Evolutionary conservation across 2,888 invertebrate species (phyloP).

Genomic region (Tipula vernalis): DNA sequence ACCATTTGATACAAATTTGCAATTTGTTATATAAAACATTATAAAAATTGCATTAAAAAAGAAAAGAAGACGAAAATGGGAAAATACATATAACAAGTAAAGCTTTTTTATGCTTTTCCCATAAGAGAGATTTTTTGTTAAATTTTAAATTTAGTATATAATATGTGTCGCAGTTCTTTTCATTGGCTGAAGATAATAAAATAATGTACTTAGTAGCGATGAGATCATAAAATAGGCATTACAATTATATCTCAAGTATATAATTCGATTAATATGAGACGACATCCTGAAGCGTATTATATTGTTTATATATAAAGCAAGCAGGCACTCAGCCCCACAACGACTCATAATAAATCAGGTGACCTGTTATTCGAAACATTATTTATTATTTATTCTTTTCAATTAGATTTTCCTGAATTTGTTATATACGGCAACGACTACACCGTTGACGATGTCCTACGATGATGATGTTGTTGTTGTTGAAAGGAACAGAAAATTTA

Average conservation of each 20-base stretch:
- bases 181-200: neutral
- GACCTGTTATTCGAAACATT: neutral
- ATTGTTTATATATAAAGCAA: neutral
- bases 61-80: neutral
- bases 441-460: neutral
- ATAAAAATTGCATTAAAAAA: neutral
- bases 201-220: neutral
- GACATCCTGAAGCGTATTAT: neutral
- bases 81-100: neutral
- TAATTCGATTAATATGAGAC: neutral
- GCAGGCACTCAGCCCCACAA: neutral
- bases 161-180: neutral
- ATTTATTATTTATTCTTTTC: neutral
- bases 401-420: neutral
- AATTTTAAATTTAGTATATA: neutral
- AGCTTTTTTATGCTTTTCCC: neutral
- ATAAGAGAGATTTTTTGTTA: neutral
- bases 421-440: neutral
- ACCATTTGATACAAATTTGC: neutral
- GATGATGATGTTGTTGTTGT: neutral
- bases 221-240: neutral
- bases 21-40: neutral
- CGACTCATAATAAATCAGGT: neutral
- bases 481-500: neutral
- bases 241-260: neutral